Evolutionary conservation across 1,140 invertebrate species (phyloP).

Genomic region (Lucilia sericata): DNA sequence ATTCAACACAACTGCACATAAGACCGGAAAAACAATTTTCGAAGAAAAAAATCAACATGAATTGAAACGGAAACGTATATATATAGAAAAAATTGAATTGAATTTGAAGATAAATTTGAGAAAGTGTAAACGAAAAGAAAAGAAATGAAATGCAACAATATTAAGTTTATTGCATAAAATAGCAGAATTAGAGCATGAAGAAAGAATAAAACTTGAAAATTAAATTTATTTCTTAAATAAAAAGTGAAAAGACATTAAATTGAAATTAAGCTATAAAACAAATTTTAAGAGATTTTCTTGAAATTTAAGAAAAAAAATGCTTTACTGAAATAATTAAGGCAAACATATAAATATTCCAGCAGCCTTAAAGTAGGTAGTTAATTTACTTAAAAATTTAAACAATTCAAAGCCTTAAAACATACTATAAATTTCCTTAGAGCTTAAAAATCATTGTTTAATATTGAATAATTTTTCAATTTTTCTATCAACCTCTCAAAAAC

Average conservation of each 20-base stretch:
- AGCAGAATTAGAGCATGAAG: slow-evolving; percentile 23
- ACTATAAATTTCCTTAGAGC: too few species aligned
- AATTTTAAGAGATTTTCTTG: too few species aligned
- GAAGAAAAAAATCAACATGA: neutral
- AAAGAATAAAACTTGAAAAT: neutral
- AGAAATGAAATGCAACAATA: neutral
- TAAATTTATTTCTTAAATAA: neutral
- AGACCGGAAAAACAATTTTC: neutral
- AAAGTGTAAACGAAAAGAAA: neutral
- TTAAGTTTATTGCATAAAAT: neutral
- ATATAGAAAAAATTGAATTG: neutral
- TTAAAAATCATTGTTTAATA: too few species aligned
- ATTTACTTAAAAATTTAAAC: too few species aligned
- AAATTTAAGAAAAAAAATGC: too few species aligned
- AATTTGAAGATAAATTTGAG: slow-evolving; percentile 5
- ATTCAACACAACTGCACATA: neutral
- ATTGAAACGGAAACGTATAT: slow-evolving; percentile 3
- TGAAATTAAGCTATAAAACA: too few species aligned
- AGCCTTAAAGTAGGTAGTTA: too few species aligned
- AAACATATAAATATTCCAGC: too few species aligned
- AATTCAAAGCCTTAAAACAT: too few species aligned
- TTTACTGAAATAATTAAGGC: too few species aligned
- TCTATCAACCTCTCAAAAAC: neutral
- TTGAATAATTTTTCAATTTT: too few species aligned
- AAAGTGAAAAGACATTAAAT: too few species aligned